Evolutionary conservation across 2,113 vertebrate genomes (phyloP).

Genomic region (Bambusicola thoracicus): DNA sequence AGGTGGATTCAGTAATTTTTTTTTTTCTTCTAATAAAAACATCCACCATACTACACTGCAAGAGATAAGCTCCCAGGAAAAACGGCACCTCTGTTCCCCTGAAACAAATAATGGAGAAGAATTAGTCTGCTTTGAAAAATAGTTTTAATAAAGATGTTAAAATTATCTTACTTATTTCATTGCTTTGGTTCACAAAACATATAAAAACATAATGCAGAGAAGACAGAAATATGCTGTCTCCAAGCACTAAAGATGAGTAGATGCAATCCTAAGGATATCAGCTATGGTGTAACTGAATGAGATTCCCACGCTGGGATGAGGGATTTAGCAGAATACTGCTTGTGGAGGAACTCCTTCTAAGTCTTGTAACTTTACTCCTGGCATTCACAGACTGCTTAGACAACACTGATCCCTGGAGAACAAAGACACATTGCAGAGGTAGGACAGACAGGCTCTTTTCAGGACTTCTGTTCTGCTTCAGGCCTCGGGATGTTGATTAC

Average conservation of each 20-base stretch:
- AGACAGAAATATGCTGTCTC: neutral
- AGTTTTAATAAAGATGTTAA: neutral
- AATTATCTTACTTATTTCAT: neutral
- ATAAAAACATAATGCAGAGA: neutral
- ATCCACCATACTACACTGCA: neutral
- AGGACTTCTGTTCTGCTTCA: neutral
- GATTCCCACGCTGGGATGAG: neutral
- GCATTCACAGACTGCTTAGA: neutral
- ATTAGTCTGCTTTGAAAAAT: neutral
- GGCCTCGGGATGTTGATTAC: neutral
- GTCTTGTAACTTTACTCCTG: neutral
- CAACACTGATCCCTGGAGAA: neutral
- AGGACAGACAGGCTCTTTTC: neutral
- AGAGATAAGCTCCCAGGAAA: neutral
- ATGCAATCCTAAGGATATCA: neutral
- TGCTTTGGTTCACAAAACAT: neutral
- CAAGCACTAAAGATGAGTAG: neutral
- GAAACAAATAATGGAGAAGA: neutral
- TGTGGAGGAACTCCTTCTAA: neutral
- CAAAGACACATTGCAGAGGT: accelerated
- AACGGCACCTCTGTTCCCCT: neutral
- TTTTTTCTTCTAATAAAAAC: neutral
- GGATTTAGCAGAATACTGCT: neutral
- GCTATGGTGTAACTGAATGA: neutral
- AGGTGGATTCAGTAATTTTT: neutral